A percentile compares a stretch with the other conserved stretches of the same genome.
phyloP scores from a whole-genome alignment of 1,140 invertebrate species.

The Bombus confusus region DNA sequence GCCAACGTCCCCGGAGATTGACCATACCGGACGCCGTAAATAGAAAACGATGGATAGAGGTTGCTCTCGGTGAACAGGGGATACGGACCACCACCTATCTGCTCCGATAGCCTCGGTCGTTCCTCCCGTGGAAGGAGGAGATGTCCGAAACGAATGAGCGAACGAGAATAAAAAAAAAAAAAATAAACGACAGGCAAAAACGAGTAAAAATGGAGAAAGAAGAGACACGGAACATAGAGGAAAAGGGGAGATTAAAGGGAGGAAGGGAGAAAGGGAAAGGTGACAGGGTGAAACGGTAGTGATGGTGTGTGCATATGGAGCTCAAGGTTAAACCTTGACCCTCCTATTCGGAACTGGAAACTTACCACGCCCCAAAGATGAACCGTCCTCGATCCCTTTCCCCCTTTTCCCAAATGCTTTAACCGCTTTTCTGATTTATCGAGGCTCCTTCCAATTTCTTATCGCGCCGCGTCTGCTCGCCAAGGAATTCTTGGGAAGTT shows the following conservation, averaged over 20 bases:
- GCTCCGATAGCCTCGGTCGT: neutral
- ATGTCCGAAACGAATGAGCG: neutral
- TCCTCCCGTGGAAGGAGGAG: neutral
- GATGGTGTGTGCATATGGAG: slow-evolving; percentile 48
- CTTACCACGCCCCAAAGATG: slow-evolving; percentile 54
- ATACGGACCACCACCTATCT: slow-evolving; percentile 4
- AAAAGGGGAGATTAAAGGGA: neutral
- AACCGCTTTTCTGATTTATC: slow-evolving; percentile 23
- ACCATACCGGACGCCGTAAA: slow-evolving; percentile 32
- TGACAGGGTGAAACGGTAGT: slow-evolving; percentile 17
- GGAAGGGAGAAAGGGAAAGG: neutral
- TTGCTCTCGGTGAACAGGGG: neutral
- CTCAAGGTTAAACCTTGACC: slow-evolving; percentile 65
- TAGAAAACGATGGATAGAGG: slow-evolving; percentile 43
- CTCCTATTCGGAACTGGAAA: slow-evolving; percentile 33
- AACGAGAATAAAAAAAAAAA: neutral
- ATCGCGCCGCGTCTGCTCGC: neutral
- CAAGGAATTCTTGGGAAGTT: neutral
- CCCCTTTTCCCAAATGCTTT: slow-evolving; percentile 33
- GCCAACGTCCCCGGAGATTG: slow-evolving; percentile 38
- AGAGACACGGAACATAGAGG: too few relatives aligned
- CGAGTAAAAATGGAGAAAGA: neutral
- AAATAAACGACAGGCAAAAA: neutral
- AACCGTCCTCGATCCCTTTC: slow-evolving; percentile 23
- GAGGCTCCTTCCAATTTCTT: neutral